phyloP scores from a whole-genome alignment of 2,797 vertebrate genomes.

The Tenualosa thibaudeaui region DNA sequence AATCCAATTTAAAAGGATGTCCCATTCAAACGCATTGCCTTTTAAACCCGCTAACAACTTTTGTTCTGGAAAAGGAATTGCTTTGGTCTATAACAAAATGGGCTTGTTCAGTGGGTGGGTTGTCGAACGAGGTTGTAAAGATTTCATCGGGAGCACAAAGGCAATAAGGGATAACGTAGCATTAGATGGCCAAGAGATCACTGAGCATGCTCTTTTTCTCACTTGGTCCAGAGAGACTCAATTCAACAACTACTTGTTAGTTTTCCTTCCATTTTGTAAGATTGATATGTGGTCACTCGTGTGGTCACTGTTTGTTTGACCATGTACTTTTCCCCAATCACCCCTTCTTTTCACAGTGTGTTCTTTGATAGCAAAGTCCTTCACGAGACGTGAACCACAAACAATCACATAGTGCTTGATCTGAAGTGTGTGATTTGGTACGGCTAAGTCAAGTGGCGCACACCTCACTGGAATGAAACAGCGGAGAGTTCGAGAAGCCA shows the following conservation, averaged over 20 bases:
- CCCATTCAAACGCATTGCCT: conserved; percentile 24
- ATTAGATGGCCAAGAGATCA: not conserved
- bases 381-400: not conserved
- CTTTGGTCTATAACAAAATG: conserved; percentile 24
- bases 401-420: not conserved
- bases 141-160: not conserved
- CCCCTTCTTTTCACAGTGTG: not conserved
- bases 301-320: not conserved
- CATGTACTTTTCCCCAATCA: conserved; percentile 8
- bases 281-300: not conserved
- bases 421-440: not conserved
- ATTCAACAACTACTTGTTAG: not conserved
- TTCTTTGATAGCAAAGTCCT: not conserved
- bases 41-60: conserved; percentile 33
- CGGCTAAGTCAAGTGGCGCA: not conserved
- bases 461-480: not conserved
- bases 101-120: conserved; percentile 23
- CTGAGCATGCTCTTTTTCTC: not conserved
- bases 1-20: conserved; percentile 35
- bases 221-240: not conserved
- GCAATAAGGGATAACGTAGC: not conserved
- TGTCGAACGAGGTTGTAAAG: conserved; percentile 22
- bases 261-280: not conserved
- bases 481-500: not conserved
- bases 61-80: conserved; percentile 41